Percentiles rank a stretch among this genome's conserved stretches.
These are phyloP conservation scores for Pterocles gutturalis DNA, from an alignment of 2,113 vertebrate species.

Conservation along the genomic window DNA sequence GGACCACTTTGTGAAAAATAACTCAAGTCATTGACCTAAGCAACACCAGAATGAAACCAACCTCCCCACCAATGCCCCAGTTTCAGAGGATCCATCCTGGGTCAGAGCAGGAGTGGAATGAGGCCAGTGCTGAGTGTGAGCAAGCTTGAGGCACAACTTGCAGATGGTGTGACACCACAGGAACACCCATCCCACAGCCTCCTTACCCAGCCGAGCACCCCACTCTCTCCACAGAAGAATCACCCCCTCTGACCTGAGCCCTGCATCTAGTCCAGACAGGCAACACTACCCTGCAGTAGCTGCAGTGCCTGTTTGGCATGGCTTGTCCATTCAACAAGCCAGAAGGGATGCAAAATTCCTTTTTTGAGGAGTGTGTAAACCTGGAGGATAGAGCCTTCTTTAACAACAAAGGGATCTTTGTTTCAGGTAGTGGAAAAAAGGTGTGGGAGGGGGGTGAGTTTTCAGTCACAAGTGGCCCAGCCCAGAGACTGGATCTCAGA, in stretches of 20 bases:
- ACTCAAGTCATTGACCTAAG: background rate
- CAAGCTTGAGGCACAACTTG: background rate
- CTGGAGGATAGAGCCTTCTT: background rate
- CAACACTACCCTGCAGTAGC: rapidly evolving
- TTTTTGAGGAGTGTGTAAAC: background rate
- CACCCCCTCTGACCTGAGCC: background rate
- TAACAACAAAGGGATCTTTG: background rate
- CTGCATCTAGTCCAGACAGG: background rate
- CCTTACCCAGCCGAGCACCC: background rate
- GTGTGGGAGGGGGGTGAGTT: background rate
- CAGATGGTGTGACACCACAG: conserved; percentile 4
- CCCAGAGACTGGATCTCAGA: background rate
- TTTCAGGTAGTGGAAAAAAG: background rate
- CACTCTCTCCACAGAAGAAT: background rate
- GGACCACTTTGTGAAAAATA: background rate
- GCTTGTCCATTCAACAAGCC: background rate
- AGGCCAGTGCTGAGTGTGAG: background rate
- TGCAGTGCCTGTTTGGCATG: background rate
- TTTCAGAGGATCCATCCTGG: background rate
- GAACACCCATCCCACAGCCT: background rate
- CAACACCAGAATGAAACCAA: background rate
- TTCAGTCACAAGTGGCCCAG: background rate
- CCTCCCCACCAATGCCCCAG: background rate
- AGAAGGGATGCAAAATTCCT: background rate
- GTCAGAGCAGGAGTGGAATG: background rate